Base-by-base conservation (phyloP, 2,113 vertebrate species). In the Holacanthus passer region DNA sequence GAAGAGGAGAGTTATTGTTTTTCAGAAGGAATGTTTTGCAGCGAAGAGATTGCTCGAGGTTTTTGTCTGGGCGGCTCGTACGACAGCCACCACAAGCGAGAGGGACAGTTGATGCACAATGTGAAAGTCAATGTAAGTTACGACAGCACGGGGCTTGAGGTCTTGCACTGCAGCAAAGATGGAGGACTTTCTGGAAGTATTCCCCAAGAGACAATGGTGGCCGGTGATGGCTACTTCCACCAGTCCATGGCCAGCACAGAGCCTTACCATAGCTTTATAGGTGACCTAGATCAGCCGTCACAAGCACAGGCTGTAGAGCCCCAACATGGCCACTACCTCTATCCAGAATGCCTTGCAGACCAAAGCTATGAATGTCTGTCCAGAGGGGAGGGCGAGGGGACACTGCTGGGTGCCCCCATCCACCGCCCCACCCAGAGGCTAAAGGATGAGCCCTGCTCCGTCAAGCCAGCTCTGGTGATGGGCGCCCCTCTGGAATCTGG, bases 261-360 rank as follows among this genome's bases (percentile, higher is more conserved):
- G 86, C 94, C 95, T 64, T 96, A 95, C 87, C 93, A 95, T 64
- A 94, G 95, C 93, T 96, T 94, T 90, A 95, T 96, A 86, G 94
- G 94, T 52, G 93, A 94, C 75, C 89, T 95, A 11, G 94, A 95
- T 13, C 93, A 89, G 89, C 90, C 94, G 37, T 50, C 94, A 77
- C 94, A 94, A 86, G 89, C 90, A 67, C 94, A 93, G 69, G 88
- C 88, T 87, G 83, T 93, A 20, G 95, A 96, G 84, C 83, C 94
- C 86, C 93, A 93, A 88, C 94, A 95, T 50, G 91, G 91, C 89
- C 94, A 94, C 91, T 95, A 95, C 91, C 91, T 94, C 94, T 95
- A 95, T 88, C 94, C 95, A 86, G 95, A 96, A 94, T 96, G 95
- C 95, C 94, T 95, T 94, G 93, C 93, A 88, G 94, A 96, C 91